These are phyloP conservation scores for Allolobophora icterica DNA, from an alignment of 2,888 invertebrate species.

Conservation along the genomic window DNA sequence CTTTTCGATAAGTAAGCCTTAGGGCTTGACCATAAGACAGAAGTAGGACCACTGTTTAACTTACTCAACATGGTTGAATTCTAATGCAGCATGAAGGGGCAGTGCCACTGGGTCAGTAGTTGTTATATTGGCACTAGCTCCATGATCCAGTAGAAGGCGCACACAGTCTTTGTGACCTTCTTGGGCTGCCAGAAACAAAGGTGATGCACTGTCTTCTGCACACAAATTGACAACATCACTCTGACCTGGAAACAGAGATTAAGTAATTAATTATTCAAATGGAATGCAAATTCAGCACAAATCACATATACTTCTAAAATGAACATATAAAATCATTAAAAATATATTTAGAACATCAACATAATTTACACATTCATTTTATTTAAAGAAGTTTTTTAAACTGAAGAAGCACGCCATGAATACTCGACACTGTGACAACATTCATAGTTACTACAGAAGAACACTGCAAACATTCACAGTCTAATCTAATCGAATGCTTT, in stretches of 20 bases:
- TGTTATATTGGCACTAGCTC: slow-evolving; percentile 55
- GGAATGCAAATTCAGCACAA: neutral
- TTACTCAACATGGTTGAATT: slow-evolving; percentile 46
- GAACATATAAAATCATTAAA: neutral
- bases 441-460: neutral
- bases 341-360: neutral
- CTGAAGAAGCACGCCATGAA: neutral
- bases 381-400: neutral
- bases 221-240: slow-evolving; percentile 54
- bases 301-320: neutral
- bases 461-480: too few relatives aligned
- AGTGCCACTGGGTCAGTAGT: slow-evolving; percentile 49
- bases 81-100: slow-evolving; percentile 56
- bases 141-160: slow-evolving; percentile 53
- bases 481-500: too few relatives aligned
- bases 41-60: slow-evolving; percentile 20
- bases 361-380: too few relatives aligned
- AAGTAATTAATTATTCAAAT: neutral
- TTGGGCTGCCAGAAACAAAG: slow-evolving; percentile 60
- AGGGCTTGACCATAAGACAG: too few relatives aligned
- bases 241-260: slow-evolving; percentile 38
- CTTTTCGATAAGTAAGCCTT: neutral
- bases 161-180: slow-evolving; percentile 56
- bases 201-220: slow-evolving; percentile 58
- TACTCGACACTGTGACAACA: neutral